Base-by-base conservation (phyloP, 2,888 invertebrate species). In the Ommatoiulus sabulosus region DNA sequence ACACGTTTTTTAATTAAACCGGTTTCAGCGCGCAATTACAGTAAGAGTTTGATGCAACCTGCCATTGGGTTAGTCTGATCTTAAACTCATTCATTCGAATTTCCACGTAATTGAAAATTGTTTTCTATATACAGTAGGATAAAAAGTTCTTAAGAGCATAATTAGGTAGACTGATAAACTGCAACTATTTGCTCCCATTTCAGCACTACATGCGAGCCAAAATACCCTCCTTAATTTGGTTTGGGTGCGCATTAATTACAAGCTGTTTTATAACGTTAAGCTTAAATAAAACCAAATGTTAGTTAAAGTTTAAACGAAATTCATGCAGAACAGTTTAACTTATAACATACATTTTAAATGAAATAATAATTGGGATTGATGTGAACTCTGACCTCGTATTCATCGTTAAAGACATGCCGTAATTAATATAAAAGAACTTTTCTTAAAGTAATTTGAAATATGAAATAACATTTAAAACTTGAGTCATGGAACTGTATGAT, bases 301-400 rank as follows among this genome's bases (percentile, higher is more conserved):
- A 52, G 2, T 80, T 35, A 35, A 80, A 5, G 12, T 35, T 35
- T 80, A 80, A 80, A 12, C 20, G 35, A 80, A 80, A 80, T 20
- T 6, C 80, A 80, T 80, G 80, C 80, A 35, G n/a, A n/a, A n/a
- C 12, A 35, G 8, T 80, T 80, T 20, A 80, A 72, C 72, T 72
- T 12, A 35, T 35, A 72, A 72, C 3, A 72, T 24, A 72, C 0
- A 72, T 8, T 0, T 24, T 24, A 3, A 80, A 35, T 2, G 80
- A 80, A 80, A 80, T 80, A 80, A 80, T 35, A 80, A 35, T 80
- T 35, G 80, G 80, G 80, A 35, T 12, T 20, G 0, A 80, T 80
- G 80, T 80, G 80, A 80, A 80, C 80, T 80, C 80, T 35, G 80
- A 80, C 80, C 0, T n/a, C n/a, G n/a, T n/a, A n/a, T n/a, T n/a